Base-by-base conservation (phyloP, 2,113 vertebrate genomes). In the Sander lucioperca region DNA sequence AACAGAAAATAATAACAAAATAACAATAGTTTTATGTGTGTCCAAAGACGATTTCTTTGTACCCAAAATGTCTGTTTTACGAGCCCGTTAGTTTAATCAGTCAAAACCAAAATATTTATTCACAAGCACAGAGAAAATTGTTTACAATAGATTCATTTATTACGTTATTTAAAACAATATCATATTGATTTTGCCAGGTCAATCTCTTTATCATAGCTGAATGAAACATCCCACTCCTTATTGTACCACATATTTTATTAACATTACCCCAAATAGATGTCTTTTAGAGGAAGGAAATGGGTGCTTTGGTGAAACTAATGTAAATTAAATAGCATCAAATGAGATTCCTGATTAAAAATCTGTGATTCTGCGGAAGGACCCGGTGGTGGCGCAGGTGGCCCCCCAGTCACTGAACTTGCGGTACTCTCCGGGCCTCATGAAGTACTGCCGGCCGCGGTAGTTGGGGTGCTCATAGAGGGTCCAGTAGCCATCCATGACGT, bases 341-440 rank as follows among this genome's bases (percentile, higher is more conserved):
- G 19, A 65, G 30, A 63, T 58, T 21, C 21, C 27, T 2, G 23
- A 68, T 72, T 92, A 96, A 91, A 92, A 93, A 25, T 92, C 90
- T 1, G 89, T 78, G 61, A 88, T 82, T 85, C 87, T 93, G 72
- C 94, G 79, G 88, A 96, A 91, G 47, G 93, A 95, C 54, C 94
- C 94, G 5, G 61, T 94, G 77, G 88, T 70, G 73, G 93, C 88
- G 12, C 89, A 94, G 30, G 53, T 63, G 74, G 93, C 89, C 16
- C 91, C 92, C 95, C 94, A 95, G 82, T 94, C 79, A 0, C 84
- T 92, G 84, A 94, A 93, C 83, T 82, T 80, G 79, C 84, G 91
- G 84, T 95, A 94, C 66, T 95, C 87, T 0, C 91, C 88, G 0
- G 94, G 92, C 77, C 84, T 88, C 90, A 95, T 77, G 85, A 95